Conservation (phyloP, 2,797 vertebrate genomes). For the Sebastes variabilis region DNA sequence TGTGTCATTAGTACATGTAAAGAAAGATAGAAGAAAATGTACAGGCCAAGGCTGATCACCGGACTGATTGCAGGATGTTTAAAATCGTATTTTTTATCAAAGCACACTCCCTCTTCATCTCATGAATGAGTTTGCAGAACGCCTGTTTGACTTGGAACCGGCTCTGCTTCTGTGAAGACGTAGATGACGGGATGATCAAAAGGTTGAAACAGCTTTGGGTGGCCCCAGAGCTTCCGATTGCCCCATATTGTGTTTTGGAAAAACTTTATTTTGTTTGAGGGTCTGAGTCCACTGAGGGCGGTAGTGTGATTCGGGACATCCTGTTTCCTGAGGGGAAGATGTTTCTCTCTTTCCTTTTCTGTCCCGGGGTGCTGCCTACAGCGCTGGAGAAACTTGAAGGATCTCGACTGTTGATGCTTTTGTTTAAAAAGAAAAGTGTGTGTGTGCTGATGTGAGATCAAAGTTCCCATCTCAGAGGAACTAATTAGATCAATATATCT, state of each 20-base stretch:
- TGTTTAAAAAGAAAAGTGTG: slow-evolving; percentile 1
- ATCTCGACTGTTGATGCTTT: slow-evolving; percentile 52
- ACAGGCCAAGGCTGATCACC: not conserved
- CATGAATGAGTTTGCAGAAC: slow-evolving; percentile 37
- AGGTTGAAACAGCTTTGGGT: slow-evolving; percentile 60
- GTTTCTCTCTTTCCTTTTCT: slow-evolving; percentile 42
- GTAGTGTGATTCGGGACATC: slow-evolving; percentile 64
- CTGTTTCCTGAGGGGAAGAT: slow-evolving; percentile 75
- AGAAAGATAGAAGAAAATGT: not conserved
- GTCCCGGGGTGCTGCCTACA: slow-evolving; percentile 52
- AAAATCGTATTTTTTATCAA: not conserved
- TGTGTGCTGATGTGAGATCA: slow-evolving; percentile 60
- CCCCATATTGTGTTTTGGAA: slow-evolving; percentile 62
- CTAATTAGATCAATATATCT: slow-evolving; percentile 40
- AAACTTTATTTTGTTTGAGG: slow-evolving; percentile 61
- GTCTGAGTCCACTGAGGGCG: slow-evolving; percentile 43
- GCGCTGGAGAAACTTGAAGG: slow-evolving; percentile 66
- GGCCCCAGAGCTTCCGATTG: slow-evolving; percentile 64
- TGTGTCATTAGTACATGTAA: not conserved
- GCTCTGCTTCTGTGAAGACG: slow-evolving; percentile 35
- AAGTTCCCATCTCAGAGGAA: slow-evolving; percentile 32
- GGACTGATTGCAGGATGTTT: slow-evolving; percentile 18
- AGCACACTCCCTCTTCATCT: slow-evolving; percentile 22
- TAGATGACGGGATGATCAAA: slow-evolving; percentile 66
- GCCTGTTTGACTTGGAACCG: slow-evolving; percentile 66